Conservation (phyloP, 2,888 invertebrate species). For the Salpingus planirostris region DNA sequence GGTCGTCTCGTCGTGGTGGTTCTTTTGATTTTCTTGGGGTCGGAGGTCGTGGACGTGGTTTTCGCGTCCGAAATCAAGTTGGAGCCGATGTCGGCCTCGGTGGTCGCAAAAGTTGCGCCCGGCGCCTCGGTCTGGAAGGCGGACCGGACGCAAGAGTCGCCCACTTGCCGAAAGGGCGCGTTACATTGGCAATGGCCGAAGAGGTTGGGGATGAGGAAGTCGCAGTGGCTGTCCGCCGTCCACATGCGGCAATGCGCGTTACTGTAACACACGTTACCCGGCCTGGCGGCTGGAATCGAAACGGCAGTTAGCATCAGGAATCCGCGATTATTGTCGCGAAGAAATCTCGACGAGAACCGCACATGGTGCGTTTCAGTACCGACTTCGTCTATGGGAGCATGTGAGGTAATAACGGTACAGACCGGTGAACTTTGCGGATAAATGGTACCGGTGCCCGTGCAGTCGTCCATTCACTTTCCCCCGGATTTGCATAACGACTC, state of each 20-base stretch:
- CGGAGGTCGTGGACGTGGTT: conserved; percentile 14
- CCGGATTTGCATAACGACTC: too few relatives aligned
- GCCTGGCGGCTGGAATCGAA: conserved; percentile 73
- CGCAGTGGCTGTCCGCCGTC: conserved; percentile 77
- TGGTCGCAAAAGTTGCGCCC: conserved; percentile 23
- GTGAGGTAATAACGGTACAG: too few relatives aligned
- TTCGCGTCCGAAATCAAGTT: conserved; percentile 31
- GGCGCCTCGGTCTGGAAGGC: conserved; percentile 35
- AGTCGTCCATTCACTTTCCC: too few relatives aligned
- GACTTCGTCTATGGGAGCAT: too few relatives aligned
- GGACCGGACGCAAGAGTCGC: conserved; percentile 53
- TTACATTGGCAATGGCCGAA: conserved; percentile 84
- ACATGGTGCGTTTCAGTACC: too few relatives aligned
- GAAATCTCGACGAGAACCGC: too few relatives aligned
- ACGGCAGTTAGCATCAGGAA: too few relatives aligned
- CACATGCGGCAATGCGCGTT: conserved; percentile 81
- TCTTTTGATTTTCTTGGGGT: not conserved
- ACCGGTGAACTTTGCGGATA: too few relatives aligned
- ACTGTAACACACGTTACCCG: conserved; percentile 82
- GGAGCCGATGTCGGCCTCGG: conserved; percentile 20
- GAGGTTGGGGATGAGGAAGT: conserved; percentile 80
- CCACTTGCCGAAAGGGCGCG: conserved; percentile 53
- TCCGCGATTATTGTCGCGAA: too few relatives aligned
- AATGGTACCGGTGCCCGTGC: too few relatives aligned
- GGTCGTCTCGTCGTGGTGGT: too few relatives aligned